These are phyloP conservation scores for Tauraco hartlaubi DNA, from an alignment of 2,797 vertebrate species.

Conservation along the genomic window DNA sequence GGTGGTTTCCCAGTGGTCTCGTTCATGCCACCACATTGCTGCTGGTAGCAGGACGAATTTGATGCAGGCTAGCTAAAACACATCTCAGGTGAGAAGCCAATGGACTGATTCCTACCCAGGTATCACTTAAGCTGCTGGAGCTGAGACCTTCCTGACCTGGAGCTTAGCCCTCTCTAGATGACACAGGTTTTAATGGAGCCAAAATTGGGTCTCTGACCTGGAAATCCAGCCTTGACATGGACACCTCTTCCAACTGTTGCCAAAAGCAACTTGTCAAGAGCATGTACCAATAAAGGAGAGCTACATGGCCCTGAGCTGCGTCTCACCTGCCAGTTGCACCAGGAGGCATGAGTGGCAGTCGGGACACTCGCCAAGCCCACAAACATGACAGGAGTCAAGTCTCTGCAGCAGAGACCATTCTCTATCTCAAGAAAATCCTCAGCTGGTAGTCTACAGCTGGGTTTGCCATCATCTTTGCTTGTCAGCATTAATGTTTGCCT, in stretches of 20 bases:
- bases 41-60: not conserved
- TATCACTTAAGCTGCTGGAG: not conserved
- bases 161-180: not conserved
- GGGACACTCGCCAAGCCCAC: not conserved
- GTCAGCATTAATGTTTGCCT: not conserved
- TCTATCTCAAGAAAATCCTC: not conserved
- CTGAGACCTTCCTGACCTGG: not conserved
- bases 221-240: not conserved
- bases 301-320: not conserved
- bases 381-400: slow-evolving; percentile 2
- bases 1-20: not conserved
- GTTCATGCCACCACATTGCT: accelerated
- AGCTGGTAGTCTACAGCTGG: slow-evolving; percentile 9
- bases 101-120: not conserved
- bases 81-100: not conserved
- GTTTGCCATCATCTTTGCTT: slow-evolving; percentile 36
- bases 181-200: not conserved
- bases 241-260: not conserved
- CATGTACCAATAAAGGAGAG: not conserved
- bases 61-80: not conserved
- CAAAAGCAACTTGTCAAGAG: not conserved
- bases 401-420: not conserved
- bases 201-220: not conserved
- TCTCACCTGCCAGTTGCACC: not conserved
- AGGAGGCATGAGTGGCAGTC: accelerated